A percentile compares a stretch with the other conserved stretches of the same genome.
These are phyloP conservation scores for Drosophila fulvimacula DNA, from an alignment of 2,888 invertebrate species.

Conservation along the genomic window DNA sequence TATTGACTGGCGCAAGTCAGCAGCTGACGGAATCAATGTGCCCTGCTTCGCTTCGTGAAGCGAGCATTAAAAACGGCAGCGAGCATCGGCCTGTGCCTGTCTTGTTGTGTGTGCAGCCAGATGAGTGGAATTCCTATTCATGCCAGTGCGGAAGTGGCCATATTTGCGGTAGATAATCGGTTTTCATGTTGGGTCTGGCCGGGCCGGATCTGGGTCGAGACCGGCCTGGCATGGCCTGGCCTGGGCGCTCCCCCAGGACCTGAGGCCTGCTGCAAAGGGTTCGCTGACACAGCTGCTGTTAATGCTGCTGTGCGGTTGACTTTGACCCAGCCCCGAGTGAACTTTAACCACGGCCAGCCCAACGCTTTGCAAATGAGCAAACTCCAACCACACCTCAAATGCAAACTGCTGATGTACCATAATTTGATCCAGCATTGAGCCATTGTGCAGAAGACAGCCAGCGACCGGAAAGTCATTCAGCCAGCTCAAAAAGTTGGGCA, in stretches of 20 bases:
- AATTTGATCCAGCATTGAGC: conserved; percentile 51
- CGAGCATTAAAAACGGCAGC: conserved; percentile 2
- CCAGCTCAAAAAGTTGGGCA: conserved; percentile 27
- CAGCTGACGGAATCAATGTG: background rate
- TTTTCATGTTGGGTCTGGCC: conserved; percentile 34
- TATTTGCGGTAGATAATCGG: conserved; percentile 75
- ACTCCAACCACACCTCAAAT: conserved; percentile 32
- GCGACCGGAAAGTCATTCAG: conserved; percentile 31
- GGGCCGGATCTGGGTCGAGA: background rate
- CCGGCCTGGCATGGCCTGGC: no score
- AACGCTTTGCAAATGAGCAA: conserved; percentile 39
- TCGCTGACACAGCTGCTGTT: conserved; percentile 56
- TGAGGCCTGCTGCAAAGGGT: conserved; percentile 19
- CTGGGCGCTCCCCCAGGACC: conserved; percentile 1
- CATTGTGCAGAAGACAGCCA: conserved; percentile 32
- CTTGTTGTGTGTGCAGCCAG: conserved; percentile 38
- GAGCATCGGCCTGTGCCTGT: conserved; percentile 5
- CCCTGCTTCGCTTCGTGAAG: background rate
- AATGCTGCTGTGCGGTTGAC: conserved; percentile 25
- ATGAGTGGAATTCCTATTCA: conserved; percentile 62
- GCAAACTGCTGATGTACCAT: conserved; percentile 50
- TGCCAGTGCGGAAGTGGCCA: conserved; percentile 58
- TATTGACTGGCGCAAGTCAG: background rate
- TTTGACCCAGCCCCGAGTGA: conserved; percentile 38
- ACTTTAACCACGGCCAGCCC: conserved; percentile 51